phyloP scores from a whole-genome alignment of 1,140 invertebrate species.

The Pectinophora gossypiella region DNA sequence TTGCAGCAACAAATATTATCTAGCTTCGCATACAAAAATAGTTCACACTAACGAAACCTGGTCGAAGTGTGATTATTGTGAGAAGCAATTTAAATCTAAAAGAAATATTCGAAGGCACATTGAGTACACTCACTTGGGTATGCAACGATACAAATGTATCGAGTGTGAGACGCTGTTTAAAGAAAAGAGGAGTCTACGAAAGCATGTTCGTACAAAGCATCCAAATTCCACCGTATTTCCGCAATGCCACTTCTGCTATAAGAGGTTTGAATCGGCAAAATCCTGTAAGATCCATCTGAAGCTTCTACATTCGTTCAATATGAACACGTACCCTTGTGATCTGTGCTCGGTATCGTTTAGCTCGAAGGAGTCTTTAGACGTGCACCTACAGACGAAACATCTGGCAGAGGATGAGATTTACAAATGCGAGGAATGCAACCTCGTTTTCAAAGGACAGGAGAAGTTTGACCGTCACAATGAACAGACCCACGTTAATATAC shows the following conservation, averaged over 20 bases:
- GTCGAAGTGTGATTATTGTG: constrained; percentile 49
- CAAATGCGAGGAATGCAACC: constrained; percentile 52
- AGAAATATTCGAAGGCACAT: constrained; percentile 47
- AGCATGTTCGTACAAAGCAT: constrained; percentile 50
- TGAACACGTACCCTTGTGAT: constrained; percentile 44
- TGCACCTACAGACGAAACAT: constrained; percentile 45
- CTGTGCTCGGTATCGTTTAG: constrained; percentile 43
- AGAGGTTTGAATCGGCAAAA: constrained; percentile 54
- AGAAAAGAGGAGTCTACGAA: constrained; percentile 52
- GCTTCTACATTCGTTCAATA: constrained; percentile 47
- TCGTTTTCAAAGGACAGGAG: constrained; percentile 44
- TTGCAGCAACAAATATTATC: constrained; percentile 51
- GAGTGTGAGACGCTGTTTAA: constrained; percentile 55
- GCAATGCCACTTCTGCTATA: constrained; percentile 51
- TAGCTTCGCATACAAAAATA: constrained; percentile 46
- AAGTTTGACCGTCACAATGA: constrained; percentile 47
- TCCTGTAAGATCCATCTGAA: constrained; percentile 59
- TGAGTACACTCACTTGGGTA: constrained; percentile 45
- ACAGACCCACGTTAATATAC: constrained; percentile 17
- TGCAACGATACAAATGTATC: constrained; percentile 49
- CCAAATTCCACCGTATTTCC: constrained; percentile 42
- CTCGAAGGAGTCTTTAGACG: constrained; percentile 30
- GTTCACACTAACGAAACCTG: constrained; percentile 36
- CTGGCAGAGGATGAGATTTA: constrained; percentile 45
- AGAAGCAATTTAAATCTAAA: constrained; percentile 49